Evolutionary conservation across 2,888 invertebrate species (phyloP).

Genomic region (Neoaliturus tenellus): DNA sequence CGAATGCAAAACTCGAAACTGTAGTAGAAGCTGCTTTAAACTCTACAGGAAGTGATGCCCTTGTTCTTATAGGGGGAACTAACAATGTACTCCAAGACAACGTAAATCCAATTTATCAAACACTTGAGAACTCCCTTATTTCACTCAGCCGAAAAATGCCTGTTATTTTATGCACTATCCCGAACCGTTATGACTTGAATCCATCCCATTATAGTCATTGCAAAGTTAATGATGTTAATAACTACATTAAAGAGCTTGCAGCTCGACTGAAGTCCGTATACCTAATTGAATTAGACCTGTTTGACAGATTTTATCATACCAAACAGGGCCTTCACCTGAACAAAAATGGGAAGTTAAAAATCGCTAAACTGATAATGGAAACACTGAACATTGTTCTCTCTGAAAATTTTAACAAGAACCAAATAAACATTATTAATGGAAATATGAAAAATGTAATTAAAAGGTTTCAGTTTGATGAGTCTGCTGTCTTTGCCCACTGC

Average conservation of each 20-base stretch:
- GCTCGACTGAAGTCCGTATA: not conserved
- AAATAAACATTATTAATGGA: constrained; percentile 10
- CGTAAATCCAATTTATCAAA: not conserved
- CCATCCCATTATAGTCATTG: not conserved
- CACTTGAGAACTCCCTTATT: constrained; percentile 7
- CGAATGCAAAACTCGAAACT: not conserved
- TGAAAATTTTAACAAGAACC: not conserved
- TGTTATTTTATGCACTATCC: not conserved
- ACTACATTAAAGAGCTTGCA: not conserved
- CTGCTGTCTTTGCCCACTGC: not conserved
- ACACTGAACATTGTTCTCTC: not conserved
- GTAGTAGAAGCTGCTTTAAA: not conserved
- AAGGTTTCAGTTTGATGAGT: not conserved
- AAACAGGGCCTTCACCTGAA: too few relatives aligned
- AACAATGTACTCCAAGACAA: not conserved
- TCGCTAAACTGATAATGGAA: not conserved
- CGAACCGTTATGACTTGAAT: not conserved
- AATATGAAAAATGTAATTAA: constrained; percentile 7
- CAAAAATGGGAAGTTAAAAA: not conserved
- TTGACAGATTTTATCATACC: not conserved
- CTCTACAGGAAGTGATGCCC: not conserved
- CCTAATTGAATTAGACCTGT: not conserved
- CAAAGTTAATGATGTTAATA: not conserved
- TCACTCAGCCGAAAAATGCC: not conserved
- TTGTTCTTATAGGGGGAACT: not conserved